Evolutionary conservation across 92 coral and sea anemone genomes (phyloP).

Genomic region (Phenganax stokvisi): DNA sequence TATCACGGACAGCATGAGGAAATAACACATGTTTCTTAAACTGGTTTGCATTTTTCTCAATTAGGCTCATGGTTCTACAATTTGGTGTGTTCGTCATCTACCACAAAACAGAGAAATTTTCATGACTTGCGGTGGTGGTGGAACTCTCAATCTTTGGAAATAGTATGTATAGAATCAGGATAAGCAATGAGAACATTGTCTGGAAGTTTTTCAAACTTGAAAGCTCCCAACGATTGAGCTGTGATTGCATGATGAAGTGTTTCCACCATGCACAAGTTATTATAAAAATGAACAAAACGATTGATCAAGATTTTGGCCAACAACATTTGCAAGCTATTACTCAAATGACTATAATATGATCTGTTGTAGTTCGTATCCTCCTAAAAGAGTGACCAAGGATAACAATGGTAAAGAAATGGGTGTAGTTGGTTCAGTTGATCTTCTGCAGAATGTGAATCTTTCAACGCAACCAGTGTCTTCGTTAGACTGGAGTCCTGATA

Average conservation of each 20-base stretch:
- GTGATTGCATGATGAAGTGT: no score
- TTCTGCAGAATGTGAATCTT: constrained; percentile 78
- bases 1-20: neutral
- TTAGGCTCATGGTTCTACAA: constrained; percentile 94
- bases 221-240: no score
- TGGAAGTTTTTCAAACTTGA: neutral
- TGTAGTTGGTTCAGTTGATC: constrained; percentile 78
- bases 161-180: constrained; percentile 58
- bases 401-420: constrained; percentile 80
- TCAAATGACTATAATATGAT: neutral
- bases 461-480: constrained; percentile 90
- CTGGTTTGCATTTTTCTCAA: neutral
- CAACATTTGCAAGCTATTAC: no score
- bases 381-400: constrained; percentile 77
- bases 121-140: constrained; percentile 94
- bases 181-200: no score
- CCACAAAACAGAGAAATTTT: constrained; percentile 96
- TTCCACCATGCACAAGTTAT: no score
- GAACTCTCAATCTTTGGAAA: constrained; percentile 91
- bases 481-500: constrained; percentile 98
- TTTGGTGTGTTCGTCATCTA: constrained; percentile 88
- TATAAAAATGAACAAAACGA: no score
- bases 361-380: constrained; percentile 79
- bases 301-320: neutral
- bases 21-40: neutral